A percentile compares a stretch with the other conserved stretches of the same genome.
phyloP scores from a whole-genome alignment of 2,113 vertebrate genomes.

The Ondatra zibethicus region DNA sequence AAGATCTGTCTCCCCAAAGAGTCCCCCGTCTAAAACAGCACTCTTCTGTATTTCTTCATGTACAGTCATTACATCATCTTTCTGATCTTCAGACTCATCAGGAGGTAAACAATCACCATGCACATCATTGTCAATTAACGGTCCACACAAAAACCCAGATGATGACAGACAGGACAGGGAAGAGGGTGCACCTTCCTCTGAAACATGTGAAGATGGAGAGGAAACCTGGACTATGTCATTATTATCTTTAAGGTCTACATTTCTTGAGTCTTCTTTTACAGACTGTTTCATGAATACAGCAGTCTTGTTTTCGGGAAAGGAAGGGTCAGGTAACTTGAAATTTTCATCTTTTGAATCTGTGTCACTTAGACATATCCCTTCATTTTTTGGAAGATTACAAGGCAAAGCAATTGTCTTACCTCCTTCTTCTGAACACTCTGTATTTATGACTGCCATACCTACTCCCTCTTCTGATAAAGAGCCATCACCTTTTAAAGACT shows the following conservation, averaged over 20 bases:
- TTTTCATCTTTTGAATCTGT: conserved; percentile 59
- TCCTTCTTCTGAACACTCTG: conserved; percentile 29
- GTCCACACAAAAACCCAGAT: conserved; percentile 88
- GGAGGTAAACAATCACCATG: conserved; percentile 72
- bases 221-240: conserved; percentile 54
- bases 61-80: conserved; percentile 79
- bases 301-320: conserved; percentile 63
- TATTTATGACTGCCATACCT: neutral
- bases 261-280: conserved; percentile 55
- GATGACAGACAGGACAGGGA: conserved; percentile 88
- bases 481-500: conserved; percentile 34
- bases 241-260: conserved; percentile 57
- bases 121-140: conserved; percentile 81
- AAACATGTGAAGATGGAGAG: neutral
- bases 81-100: conserved; percentile 75
- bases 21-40: neutral
- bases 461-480: conserved; percentile 45
- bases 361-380: conserved; percentile 49
- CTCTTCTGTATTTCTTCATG: conserved; percentile 52
- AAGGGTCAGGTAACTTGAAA: conserved; percentile 59
- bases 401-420: conserved; percentile 16
- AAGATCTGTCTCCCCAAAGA: conserved; percentile 44
- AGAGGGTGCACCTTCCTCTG: conserved; percentile 74
- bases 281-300: conserved; percentile 61
- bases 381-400: conserved; percentile 67